Evolutionary conservation across 2,113 vertebrate species (phyloP).

Genomic region (Pseudopodoces humilis): DNA sequence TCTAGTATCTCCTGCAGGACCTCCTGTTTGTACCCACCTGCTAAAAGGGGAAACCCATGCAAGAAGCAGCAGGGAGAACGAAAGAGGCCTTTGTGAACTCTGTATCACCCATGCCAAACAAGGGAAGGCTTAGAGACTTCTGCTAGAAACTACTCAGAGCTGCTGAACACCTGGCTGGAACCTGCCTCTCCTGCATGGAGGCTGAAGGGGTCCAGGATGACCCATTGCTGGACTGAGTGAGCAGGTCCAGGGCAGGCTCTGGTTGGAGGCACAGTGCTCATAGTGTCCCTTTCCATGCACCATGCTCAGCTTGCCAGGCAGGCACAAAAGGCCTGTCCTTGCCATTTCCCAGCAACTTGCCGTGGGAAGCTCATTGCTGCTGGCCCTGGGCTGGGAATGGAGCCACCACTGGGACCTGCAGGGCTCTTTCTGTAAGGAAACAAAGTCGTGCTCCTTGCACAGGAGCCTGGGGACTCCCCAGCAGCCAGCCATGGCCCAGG

Average conservation of each 20-base stretch:
- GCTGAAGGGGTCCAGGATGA: rapidly evolving
- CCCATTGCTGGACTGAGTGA: rapidly evolving
- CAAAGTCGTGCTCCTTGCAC: neutral
- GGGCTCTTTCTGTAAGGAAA: neutral
- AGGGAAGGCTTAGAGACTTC: neutral
- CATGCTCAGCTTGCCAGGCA: neutral
- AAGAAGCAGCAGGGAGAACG: neutral
- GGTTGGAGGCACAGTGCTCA: neutral
- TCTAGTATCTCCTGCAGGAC: neutral
- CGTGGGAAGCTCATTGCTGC: neutral
- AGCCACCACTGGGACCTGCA: neutral
- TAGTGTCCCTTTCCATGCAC: neutral
- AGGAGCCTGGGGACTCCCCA: neutral
- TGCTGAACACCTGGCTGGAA: neutral
- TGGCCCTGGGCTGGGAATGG: neutral
- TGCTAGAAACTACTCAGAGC: neutral
- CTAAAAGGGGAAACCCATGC: neutral
- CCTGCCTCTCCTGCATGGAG: neutral
- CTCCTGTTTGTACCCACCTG: neutral
- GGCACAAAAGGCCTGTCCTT: neutral
- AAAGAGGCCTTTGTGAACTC: neutral
- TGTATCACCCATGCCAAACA: neutral
- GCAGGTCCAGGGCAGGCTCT: neutral
- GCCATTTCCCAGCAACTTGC: neutral
- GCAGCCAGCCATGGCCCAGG: neutral